Evolutionary conservation across 1,140 invertebrate species (phyloP), one percentile per base, ranked within the genome.

Genomic region (Drosophila ogumai): DNA sequence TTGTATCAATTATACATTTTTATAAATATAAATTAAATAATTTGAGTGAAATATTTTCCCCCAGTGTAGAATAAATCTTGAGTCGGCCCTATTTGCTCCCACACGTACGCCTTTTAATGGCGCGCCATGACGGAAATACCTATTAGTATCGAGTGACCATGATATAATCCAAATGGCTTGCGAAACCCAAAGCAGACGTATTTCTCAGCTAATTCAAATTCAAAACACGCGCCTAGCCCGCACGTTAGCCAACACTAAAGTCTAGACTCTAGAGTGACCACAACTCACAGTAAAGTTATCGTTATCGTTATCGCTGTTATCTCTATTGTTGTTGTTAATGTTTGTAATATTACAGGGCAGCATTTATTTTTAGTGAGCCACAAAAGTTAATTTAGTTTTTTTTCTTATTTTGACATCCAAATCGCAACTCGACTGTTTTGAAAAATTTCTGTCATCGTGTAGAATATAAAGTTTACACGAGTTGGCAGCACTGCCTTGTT

Each of bases 71-170:
- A 75, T 67, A 76, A 73, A 38, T 49, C 61, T 40, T 68, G 59
- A 63, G 59, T 63, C 77, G 52, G 52, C 59, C 68, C 56, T 65
- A 54, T 50, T 52, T 57, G 56, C 66, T 66, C 79, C 81, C 54
- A 69, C 77, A 87, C 84, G 72, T 69, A 78, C 75, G 34, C 34
- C 22, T 34, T 71, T 66, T 73, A 64, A 73, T 69, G 61, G 85
- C 75, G 63, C 59, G 50, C 64, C 85, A 88, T 87, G 85, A 87
- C 85, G 85, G 85, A 87, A 87, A 87, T 90, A 84, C 72, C 80
- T 84, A 90, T 88, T 88, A 82, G 76, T 57, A 41, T 34, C 60
- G 58, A 79, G 41, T 64, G 75, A 43, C 80, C 81, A 54, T 90
- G 84, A 87, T 90, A 90, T 87, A 88, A 87, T 84, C 80, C 36